Percentiles rank a stretch among this genome's conserved stretches.
phyloP scores from a whole-genome alignment of 2,113 vertebrate species.

The Clarias gariepinus region DNA sequence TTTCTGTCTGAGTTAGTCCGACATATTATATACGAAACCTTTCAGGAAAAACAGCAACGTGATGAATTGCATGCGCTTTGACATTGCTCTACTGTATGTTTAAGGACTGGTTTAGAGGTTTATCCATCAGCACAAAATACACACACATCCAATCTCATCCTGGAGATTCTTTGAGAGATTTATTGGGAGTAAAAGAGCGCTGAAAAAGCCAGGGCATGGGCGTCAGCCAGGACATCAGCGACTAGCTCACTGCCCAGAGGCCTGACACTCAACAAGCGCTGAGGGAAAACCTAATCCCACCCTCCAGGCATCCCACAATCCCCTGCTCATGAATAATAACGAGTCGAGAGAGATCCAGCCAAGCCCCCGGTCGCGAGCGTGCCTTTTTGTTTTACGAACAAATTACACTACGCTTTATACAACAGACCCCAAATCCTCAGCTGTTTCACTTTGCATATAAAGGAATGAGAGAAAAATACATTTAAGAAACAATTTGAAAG shows the following conservation, averaged over 20 bases:
- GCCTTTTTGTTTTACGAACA: neutral
- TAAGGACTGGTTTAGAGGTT: neutral
- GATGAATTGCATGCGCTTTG: neutral
- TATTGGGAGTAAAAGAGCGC: neutral
- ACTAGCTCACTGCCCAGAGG: conserved; percentile 63
- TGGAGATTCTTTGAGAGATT: neutral
- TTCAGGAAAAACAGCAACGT: neutral
- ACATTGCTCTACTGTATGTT: neutral
- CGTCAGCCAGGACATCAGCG: conserved; percentile 52
- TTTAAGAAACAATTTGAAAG: neutral
- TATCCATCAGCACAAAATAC: neutral
- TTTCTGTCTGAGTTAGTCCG: neutral
- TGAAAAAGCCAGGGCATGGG: neutral
- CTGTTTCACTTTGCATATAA: neutral
- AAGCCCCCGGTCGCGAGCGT: neutral
- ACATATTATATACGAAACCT: neutral
- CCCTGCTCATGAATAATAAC: conserved; percentile 78
- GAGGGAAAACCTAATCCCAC: conserved; percentile 76
- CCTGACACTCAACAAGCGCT: conserved; percentile 72
- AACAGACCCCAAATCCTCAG: conserved; percentile 12
- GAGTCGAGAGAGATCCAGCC: conserved; percentile 61
- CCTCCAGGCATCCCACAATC: conserved; percentile 68
- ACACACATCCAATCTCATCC: neutral
- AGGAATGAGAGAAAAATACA: neutral
- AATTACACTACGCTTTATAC: conserved; percentile 2